These are phyloP conservation scores for Phalacrocorax aristotelis DNA, from an alignment of 2,113 vertebrate genomes.

Conservation along the genomic window DNA sequence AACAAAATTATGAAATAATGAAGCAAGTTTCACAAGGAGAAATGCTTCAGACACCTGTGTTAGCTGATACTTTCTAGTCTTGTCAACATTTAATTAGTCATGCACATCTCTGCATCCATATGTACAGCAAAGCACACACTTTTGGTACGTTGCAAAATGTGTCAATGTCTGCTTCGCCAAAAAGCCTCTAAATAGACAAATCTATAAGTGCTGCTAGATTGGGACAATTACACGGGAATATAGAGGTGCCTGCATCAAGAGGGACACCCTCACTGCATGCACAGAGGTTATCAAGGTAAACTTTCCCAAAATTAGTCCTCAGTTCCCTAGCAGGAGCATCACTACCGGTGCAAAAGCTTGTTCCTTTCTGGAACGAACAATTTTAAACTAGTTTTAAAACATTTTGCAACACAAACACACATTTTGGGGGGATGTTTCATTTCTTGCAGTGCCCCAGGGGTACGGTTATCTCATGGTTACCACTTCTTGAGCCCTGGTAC, in stretches of 20 bases:
- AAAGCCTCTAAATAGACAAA: not conserved
- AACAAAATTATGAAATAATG: not conserved
- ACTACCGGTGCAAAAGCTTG: rapidly evolving
- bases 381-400: not conserved
- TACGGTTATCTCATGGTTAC: not conserved
- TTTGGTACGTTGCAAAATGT: not conserved
- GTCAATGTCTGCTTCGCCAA: rapidly evolving
- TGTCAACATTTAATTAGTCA: rapidly evolving
- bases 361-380: not conserved
- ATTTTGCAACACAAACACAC: not conserved
- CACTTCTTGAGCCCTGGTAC: not conserved
- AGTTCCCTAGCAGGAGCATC: not conserved
- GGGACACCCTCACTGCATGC: not conserved
- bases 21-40: not conserved
- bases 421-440: not conserved
- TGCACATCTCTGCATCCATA: not conserved
- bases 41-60: not conserved
- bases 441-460: not conserved
- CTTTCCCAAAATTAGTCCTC: not conserved
- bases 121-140: not conserved
- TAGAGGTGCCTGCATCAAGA: not conserved
- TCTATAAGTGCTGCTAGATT: not conserved
- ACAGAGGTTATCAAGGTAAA: not conserved
- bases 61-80: not conserved
- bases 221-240: not conserved